Base-by-base conservation (phyloP, 2,113 vertebrate genomes). In the Cottus gobio region DNA sequence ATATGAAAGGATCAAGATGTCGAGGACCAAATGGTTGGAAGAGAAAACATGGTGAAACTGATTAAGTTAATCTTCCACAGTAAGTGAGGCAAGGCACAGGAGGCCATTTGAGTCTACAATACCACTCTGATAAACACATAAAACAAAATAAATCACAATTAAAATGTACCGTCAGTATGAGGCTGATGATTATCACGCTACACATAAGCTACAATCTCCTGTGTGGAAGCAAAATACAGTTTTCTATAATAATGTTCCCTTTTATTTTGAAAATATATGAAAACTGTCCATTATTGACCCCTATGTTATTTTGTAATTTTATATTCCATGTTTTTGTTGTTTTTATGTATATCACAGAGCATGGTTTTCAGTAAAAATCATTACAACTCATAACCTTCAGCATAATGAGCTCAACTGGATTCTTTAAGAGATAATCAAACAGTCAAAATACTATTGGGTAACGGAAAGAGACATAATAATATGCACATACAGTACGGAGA, bases 401-500 rank as follows among this genome's bases (percentile, higher is more conserved):
- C 54, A 74, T 20, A 22, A 37, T 4, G 62, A 73, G 28, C 58
- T 78, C 52, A 75, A 26, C 66, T 72, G 18, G 31, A 58, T 62
- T 34, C 46, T 77, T 77, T 44, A 30, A 80, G 42, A 60, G 62
- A 71, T 11, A 39, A 77, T 64, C 77, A 36, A 79, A 77, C 30
- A 57, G 42, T 26, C 48, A 44, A 39, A 30, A 52, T 3, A 54
- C 9, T 15, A 62, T 30, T 57, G 28, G 22, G 3, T 18, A 48
- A 76, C 69, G 3, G 26, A 61, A 61, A 68, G 61, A 30, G 20
- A 58, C 34, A 13, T 36, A 54, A 77, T 52, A 60, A 56, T 76
- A 76, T 44, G 73, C 77, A 82, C 60, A 83, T 78, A 90, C 87
- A 91, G 81, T 87, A 87, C 85, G 75, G 80, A 39, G 31, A 30